Conservation (phyloP, 2,888 invertebrate species). For the Diploptera punctata region DNA sequence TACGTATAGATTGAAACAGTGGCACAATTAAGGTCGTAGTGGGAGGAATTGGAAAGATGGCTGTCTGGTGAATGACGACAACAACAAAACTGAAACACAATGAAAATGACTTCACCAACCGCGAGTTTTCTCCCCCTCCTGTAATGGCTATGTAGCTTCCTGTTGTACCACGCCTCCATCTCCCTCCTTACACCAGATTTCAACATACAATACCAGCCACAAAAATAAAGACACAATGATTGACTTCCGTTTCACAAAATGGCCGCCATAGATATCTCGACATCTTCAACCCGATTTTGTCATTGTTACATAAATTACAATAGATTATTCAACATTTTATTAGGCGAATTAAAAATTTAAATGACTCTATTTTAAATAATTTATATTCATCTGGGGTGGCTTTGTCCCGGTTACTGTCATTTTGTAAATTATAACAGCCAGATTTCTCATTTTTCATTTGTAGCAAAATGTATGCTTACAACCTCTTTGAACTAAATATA, state of each 20-base stretch:
- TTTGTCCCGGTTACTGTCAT: too few relatives aligned
- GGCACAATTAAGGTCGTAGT: neutral
- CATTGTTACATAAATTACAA: too few relatives aligned
- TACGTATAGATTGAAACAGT: too few relatives aligned
- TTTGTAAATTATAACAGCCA: too few relatives aligned
- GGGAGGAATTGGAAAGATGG: neutral
- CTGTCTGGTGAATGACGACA: slow-evolving; percentile 14
- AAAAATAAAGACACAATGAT: neutral
- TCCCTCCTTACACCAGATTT: slow-evolving; percentile 2
- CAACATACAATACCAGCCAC: slow-evolving; percentile 9
- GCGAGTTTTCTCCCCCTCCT: slow-evolving; percentile 1
- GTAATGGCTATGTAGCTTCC: neutral
- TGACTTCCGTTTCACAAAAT: slow-evolving; percentile 11
- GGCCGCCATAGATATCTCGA: neutral
- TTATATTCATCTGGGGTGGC: too few relatives aligned
- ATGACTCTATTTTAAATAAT: too few relatives aligned
- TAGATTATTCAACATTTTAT: too few relatives aligned
- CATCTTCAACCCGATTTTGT: too few relatives aligned
- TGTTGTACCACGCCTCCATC: slow-evolving; percentile 1
- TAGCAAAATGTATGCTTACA: too few relatives aligned
- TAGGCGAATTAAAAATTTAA: too few relatives aligned
- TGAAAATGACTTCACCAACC: slow-evolving; percentile 16
- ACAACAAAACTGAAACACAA: slow-evolving; percentile 17
- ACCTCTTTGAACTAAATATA: too few relatives aligned
- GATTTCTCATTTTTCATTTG: too few relatives aligned